Percentiles rank a stretch among this genome's conserved stretches.
Conservation (phyloP, 2,797 vertebrate genomes). For the Sebastes nivosus region DNA sequence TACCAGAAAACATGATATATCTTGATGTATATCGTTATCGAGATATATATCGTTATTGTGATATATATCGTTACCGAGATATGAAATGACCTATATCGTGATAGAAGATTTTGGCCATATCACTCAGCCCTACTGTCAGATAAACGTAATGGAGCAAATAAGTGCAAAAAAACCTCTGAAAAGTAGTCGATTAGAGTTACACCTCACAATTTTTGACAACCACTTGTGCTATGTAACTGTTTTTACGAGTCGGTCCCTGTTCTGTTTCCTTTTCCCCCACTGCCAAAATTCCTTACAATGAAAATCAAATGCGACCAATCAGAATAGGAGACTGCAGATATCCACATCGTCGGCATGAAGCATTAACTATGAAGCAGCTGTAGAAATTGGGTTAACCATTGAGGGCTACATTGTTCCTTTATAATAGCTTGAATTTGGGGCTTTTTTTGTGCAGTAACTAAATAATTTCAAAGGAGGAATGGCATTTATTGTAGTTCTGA, state of each 20-base stretch:
- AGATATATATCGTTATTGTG: too few species aligned
- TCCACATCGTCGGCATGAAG: neutral
- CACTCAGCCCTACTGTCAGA: neutral
- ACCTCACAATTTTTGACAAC: neutral
- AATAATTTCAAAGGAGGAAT: neutral
- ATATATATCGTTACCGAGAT: too few species aligned
- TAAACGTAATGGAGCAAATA: neutral
- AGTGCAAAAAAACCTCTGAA: neutral
- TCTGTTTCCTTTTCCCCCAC: neutral
- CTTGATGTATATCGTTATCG: too few species aligned
- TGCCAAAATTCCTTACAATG: neutral
- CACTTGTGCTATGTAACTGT: neutral
- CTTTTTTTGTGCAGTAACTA: neutral
- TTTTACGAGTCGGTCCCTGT: neutral
- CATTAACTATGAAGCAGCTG: neutral
- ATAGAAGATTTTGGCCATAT: too few species aligned
- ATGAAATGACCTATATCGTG: too few species aligned
- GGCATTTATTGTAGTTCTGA: neutral
- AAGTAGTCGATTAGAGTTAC: neutral
- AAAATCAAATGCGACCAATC: neutral
- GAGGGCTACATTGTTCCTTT: neutral
- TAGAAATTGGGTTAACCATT: neutral
- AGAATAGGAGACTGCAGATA: neutral
- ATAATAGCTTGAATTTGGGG: neutral
- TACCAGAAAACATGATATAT: too few species aligned